phyloP scores from a whole-genome alignment of 2,888 invertebrate genomes.

The Spisula solida region DNA sequence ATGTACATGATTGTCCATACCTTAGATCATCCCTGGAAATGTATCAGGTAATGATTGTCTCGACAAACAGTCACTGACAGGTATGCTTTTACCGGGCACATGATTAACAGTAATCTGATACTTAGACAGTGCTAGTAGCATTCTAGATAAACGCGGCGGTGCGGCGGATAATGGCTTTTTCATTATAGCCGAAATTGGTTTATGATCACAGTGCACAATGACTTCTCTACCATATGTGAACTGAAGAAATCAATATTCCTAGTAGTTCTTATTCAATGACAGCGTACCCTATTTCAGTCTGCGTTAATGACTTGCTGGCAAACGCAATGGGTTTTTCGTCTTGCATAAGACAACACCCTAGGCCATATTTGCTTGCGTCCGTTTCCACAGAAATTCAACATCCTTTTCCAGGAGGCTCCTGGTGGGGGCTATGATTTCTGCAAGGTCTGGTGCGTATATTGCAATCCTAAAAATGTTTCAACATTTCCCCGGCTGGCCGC shows the following conservation, averaged over 20 bases:
- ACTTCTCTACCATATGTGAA: slow-evolving; percentile 66
- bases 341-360: slow-evolving; percentile 64
- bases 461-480: too few species aligned
- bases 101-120: slow-evolving; percentile 37
- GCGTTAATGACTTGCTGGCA: slow-evolving; percentile 34
- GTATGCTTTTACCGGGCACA: slow-evolving; percentile 51
- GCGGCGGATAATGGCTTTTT: slow-evolving; percentile 50
- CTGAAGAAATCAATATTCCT: slow-evolving; percentile 69
- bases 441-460: slow-evolving; percentile 32
- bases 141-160: slow-evolving; percentile 50
- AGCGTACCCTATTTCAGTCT: slow-evolving; percentile 55
- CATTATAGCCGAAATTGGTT: too few species aligned
- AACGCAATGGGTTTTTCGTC: slow-evolving; percentile 59
- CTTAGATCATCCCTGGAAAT: slow-evolving; percentile 40
- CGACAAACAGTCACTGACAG: slow-evolving; percentile 49
- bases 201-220: too few species aligned
- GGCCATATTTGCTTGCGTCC: slow-evolving; percentile 65
- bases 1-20: slow-evolving; percentile 54
- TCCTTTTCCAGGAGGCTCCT: slow-evolving; percentile 16
- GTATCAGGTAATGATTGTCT: slow-evolving; percentile 54
- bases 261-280: slow-evolving; percentile 73
- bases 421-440: too few species aligned
- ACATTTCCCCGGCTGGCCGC: too few species aligned
- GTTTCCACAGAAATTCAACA: slow-evolving; percentile 47
- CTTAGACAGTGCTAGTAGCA: slow-evolving; percentile 50